Evolutionary conservation across 2,888 invertebrate genomes (phyloP), one percentile per base, ranked within the genome.

Genomic region (Macaria liturata): DNA sequence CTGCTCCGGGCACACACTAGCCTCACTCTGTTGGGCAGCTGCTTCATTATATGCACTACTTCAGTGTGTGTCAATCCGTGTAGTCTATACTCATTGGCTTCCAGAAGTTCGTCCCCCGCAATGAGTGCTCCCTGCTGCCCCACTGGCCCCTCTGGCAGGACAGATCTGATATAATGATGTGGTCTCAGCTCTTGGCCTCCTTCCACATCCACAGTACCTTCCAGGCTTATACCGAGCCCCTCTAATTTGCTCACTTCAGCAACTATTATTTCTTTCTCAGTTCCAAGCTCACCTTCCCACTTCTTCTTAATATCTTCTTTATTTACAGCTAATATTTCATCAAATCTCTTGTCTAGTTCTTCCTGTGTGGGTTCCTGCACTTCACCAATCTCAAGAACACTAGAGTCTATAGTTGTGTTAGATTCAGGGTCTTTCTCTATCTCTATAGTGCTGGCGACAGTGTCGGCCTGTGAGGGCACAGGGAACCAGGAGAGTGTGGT

Each of bases 121-220:
- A 94, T 94, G n/a, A 99, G 93, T 58, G 95, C 94, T 3, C 97
- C 98, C 80, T 98, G 98, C 69, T 95, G 94, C 1, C 98, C 99
- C 0, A 99, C 98, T 0, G 99, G 99, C 3, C 99, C 99, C 78
- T 99, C 98, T 6, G 97, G 96, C 61, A 99, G 93, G 69, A 99
- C 98, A 39, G 98, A 98, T 68, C 99, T 94, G 74, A 99, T 99
- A 81, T 98, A 99, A 91, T 99, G 99, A 91, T 99, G 99, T n/a
- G 99, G 99, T 70, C 98, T 94, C 44, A 98, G 95, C 92, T 99
- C 99, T 70, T 97, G 95, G 3, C 99, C 99, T 71, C 97, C 96
- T 89, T 99, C 99, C 32, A 99, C 98, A 80, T 99, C 99, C 9
- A 99, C 99, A 0, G 99, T 99, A 39, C 99, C 99, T 90, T 99